These are phyloP conservation scores for Drosophila testacea DNA, from an alignment of 2,888 invertebrate species.

Conservation along the genomic window DNA sequence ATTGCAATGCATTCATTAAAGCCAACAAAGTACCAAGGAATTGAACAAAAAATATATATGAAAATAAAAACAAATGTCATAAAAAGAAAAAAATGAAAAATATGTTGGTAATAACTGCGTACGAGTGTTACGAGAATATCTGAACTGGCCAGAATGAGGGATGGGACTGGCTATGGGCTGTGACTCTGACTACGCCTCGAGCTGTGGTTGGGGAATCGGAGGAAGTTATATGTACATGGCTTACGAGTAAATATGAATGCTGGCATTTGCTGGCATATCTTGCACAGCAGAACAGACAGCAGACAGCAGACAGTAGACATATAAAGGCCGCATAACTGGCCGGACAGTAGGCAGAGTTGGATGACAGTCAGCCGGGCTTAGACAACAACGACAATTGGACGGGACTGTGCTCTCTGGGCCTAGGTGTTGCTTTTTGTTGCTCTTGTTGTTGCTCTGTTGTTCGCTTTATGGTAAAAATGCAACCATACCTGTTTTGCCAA, in stretches of 20 bases:
- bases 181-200: conserved; percentile 7
- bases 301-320: conserved; percentile 32
- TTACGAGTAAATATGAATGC: conserved; percentile 66
- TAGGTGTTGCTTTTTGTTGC: conserved; percentile 78
- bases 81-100: conserved; percentile 25
- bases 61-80: conserved; percentile 20
- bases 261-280: conserved; percentile 61
- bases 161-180: conserved; percentile 26
- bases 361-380: conserved; percentile 62
- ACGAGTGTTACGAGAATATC: conserved; percentile 47
- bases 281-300: conserved; percentile 42
- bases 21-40: conserved; percentile 47
- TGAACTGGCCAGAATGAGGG: conserved; percentile 32
- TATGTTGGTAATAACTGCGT: conserved; percentile 76
- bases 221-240: conserved; percentile 40
- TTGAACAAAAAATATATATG: conserved; percentile 11
- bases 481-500: conserved; percentile 81
- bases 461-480: conserved; percentile 80
- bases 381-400: conserved; percentile 59
- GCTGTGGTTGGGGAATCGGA: conserved; percentile 18
- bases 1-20: conserved; percentile 60
- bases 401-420: conserved; percentile 56
- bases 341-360: conserved; percentile 60
- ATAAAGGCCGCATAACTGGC: conserved; percentile 46
- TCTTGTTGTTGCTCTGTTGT: conserved; percentile 59